Evolutionary conservation across 2,888 invertebrate species (phyloP).

Genomic region (Mantis religiosa): DNA sequence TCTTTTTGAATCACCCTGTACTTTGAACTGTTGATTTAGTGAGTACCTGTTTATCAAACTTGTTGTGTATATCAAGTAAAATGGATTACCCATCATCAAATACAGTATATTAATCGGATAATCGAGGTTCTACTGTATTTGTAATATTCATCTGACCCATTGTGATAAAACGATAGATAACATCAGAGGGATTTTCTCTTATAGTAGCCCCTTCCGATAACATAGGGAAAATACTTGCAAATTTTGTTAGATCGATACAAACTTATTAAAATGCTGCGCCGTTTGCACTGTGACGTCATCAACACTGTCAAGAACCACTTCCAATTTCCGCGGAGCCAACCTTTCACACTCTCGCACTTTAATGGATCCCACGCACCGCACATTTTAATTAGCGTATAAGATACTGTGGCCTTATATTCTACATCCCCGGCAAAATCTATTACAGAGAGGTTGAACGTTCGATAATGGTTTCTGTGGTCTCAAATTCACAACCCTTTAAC

Average conservation of each 20-base stretch:
- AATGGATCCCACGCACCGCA: not conserved
- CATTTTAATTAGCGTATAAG: not conserved
- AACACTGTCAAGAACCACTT: not conserved
- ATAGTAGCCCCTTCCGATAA: not conserved
- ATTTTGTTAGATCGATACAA: not conserved
- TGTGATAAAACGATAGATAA: too few relatives aligned
- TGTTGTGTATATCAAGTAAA: too few relatives aligned
- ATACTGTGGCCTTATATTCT: not conserved
- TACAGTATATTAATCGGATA: too few relatives aligned
- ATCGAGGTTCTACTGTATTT: too few relatives aligned
- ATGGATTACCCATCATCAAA: too few relatives aligned
- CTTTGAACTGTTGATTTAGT: too few relatives aligned
- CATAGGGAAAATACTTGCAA: not conserved
- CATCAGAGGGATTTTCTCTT: too few relatives aligned
- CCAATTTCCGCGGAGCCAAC: not conserved
- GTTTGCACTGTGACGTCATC: not conserved
- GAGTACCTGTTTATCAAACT: too few relatives aligned
- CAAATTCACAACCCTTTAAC: not conserved
- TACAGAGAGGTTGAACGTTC: not conserved
- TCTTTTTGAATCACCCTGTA: too few relatives aligned
- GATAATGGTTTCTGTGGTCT: not conserved
- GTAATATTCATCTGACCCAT: too few relatives aligned
- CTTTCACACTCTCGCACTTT: not conserved
- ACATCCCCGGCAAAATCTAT: not conserved
- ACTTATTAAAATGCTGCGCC: not conserved